These are phyloP conservation scores for Brenthis hecate DNA, from an alignment of 2,888 invertebrate genomes.

Conservation along the genomic window DNA sequence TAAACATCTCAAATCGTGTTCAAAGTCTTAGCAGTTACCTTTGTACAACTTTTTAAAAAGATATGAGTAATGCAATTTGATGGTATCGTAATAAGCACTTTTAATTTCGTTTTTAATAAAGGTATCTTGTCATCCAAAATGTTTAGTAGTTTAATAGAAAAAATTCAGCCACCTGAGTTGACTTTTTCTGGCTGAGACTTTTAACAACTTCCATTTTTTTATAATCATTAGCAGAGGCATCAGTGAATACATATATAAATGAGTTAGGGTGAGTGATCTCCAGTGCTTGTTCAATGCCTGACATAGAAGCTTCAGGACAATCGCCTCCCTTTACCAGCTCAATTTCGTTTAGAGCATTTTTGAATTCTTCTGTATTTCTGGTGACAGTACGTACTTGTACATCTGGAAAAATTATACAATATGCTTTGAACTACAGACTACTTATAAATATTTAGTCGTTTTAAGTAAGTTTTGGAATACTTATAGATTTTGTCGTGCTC, in stretches of 20 bases:
- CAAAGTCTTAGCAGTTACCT: no score
- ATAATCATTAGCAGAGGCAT: conserved; percentile 59
- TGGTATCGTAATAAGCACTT: no score
- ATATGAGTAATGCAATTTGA: no score
- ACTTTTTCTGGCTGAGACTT: conserved; percentile 50
- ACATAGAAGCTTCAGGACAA: conserved; percentile 60
- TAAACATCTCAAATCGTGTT: no score
- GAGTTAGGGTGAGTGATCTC: conserved; percentile 52
- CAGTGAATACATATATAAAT: conserved; percentile 62
- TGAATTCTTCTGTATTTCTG: conserved; percentile 48
- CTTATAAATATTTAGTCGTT: no score
- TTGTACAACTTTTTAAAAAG: no score
- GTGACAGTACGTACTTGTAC: conserved; percentile 45
- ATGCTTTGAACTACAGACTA: no score
- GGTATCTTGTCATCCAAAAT: no score
- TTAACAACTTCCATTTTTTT: conserved; percentile 45
- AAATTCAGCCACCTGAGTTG: conserved; percentile 43
- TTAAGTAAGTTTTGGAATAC: no score
- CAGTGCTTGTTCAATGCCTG: conserved; percentile 56
- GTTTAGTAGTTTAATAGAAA: not conserved
- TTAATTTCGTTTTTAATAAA: no score
- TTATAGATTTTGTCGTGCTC: no score
- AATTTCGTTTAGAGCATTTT: conserved; percentile 44
- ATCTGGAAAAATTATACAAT: conserved; percentile 38
- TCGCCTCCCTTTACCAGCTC: conserved; percentile 46